Evolutionary conservation across 2,888 invertebrate genomes (phyloP), one percentile per base, ranked within the genome.

Genomic region (Volucella inflata): DNA sequence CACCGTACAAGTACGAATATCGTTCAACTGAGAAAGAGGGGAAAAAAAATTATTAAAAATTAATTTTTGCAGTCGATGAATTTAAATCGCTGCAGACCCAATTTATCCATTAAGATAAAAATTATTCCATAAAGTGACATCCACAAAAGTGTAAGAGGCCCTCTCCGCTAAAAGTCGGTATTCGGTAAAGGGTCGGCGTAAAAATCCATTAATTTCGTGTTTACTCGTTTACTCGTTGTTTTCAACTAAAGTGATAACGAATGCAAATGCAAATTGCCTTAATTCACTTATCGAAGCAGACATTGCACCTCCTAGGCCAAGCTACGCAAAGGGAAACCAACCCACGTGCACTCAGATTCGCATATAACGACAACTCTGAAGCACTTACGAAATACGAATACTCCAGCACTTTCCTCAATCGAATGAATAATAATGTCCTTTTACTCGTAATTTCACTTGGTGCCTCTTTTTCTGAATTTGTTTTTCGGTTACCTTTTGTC

Each of bases 361-460:
- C 6, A 30, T 84, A 71, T 75, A 84, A 74, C 84, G 75, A 79
- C 71, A 84, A 75, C 57, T 79, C 74, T 79, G 65, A 79, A 84
- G 48, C 79, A 85, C 80, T 85, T 80, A 85, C 71, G 80, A 30
- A 30, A 81, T 80, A 85, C 71, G 80, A 30, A 30, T 30, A 30
- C 30, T 76, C 80, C 67, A 62, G 68, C 72, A 81, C 85, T 85
- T 77, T 85, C 85, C 85, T 77, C 76, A 85, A 81, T 81, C 85
- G 85, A 85, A 85, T 85, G 85, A 85, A 85, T 85, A 77, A 80
- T 81, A 85, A 85, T 76, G 68, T 81, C 76, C 85, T 83, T 85
- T 77, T 80, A n/a, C n/a, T n/a, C n/a, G n/a, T n/a, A 81, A 80
- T 76, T 85, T 79, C 57, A 16, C 48, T 44, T 68, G 60, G 42